Conservation (phyloP, 1,140 invertebrate genomes). For the Sitophilus oryzae region DNA sequence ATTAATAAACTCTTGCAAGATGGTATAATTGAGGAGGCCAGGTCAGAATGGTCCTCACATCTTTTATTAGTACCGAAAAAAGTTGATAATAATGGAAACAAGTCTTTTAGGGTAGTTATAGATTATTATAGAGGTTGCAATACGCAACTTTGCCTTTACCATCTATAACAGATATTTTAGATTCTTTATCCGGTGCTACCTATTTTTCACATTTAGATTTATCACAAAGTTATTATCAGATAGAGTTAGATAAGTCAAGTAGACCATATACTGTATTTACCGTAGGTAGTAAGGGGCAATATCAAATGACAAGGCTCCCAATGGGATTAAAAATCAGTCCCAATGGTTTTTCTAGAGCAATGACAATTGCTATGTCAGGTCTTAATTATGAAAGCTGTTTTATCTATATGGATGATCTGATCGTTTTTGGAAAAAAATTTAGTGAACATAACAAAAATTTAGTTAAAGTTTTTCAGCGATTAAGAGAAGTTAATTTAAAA, state of each 20-base stretch:
- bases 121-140: conserved; percentile 27
- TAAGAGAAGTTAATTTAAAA: conserved; percentile 43
- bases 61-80: too few relatives aligned
- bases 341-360: conserved; percentile 27
- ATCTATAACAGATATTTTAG: conserved; percentile 31
- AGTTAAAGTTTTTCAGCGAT: too few relatives aligned
- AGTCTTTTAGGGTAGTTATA: conserved; percentile 29
- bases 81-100: conserved; percentile 23
- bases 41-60: too few relatives aligned
- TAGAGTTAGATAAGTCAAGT: conserved; percentile 35
- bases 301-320: conserved; percentile 24
- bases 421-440: conserved; percentile 39
- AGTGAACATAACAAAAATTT: conserved; percentile 40
- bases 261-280: conserved; percentile 45
- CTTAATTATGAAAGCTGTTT: conserved; percentile 29
- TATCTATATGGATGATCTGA: conserved; percentile 42
- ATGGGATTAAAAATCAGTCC: conserved; percentile 33
- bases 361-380: conserved; percentile 29
- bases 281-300: conserved; percentile 27
- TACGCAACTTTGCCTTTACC: conserved; percentile 29
- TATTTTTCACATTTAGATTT: conserved; percentile 30
- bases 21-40: too few relatives aligned
- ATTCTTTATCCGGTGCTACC: too few relatives aligned
- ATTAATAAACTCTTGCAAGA: too few relatives aligned
- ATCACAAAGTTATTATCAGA: conserved; percentile 45